phyloP scores from a whole-genome alignment of 2,113 vertebrate genomes.

The Pelecanoides urinatrix region DNA sequence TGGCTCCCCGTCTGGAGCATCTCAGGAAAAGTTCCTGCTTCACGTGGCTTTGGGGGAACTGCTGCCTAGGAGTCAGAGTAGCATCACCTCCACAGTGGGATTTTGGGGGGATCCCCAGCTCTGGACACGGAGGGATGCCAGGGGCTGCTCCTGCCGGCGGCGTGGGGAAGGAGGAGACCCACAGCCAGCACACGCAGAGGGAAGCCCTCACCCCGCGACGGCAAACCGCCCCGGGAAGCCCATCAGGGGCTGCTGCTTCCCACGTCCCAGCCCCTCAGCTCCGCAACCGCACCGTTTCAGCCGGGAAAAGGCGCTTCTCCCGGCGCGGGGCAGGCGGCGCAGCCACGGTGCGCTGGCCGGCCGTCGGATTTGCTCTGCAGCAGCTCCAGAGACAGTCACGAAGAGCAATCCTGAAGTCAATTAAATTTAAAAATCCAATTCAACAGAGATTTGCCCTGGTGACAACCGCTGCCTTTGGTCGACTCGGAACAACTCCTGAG shows the following conservation, averaged over 20 bases:
- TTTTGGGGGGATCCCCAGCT: not conserved
- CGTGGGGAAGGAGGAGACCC: not conserved
- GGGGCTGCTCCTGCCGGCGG: accelerated
- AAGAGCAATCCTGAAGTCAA: not conserved
- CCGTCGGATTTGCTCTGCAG: not conserved
- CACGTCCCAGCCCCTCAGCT: accelerated
- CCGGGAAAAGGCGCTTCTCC: not conserved
- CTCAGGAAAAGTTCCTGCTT: not conserved
- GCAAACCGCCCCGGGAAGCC: accelerated
- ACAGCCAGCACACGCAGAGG: accelerated
- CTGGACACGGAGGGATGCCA: accelerated
- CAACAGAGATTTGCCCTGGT: not conserved
- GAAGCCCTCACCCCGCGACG: accelerated
- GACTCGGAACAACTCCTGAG: not conserved
- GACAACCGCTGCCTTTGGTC: accelerated
- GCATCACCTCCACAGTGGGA: too few relatives aligned
- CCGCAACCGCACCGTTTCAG: accelerated
- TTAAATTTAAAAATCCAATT: not conserved
- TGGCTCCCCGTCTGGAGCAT: accelerated
- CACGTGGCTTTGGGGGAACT: not conserved
- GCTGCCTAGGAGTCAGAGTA: not conserved
- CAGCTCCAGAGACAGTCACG: not conserved
- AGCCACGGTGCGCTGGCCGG: accelerated
- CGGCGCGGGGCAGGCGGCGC: accelerated
- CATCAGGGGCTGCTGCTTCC: not conserved